phyloP scores from a whole-genome alignment of 92 coral and sea anemone genomes.

The Epizoanthus illoricatus region DNA sequence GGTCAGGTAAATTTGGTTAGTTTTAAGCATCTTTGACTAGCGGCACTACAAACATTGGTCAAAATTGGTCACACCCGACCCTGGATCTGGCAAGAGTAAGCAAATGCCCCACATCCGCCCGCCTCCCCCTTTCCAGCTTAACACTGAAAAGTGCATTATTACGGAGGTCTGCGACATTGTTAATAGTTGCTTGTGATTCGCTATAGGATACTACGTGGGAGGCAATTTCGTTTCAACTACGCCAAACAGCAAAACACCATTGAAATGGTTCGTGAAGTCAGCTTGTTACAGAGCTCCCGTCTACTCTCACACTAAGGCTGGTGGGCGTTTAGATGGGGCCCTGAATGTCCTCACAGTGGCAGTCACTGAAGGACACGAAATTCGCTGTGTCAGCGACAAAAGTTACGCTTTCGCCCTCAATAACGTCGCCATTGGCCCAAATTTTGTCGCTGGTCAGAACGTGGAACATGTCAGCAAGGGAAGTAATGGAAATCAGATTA shows the following conservation, averaged over 20 bases:
- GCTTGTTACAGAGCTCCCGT: slow-evolving; percentile 35
- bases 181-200: not conserved
- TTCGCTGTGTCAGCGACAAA: slow-evolving; percentile 62
- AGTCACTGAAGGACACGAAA: slow-evolving; percentile 60
- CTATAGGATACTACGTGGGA: slow-evolving; percentile 75
- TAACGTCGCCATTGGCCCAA: slow-evolving; percentile 52
- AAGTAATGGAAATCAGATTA: slow-evolving; percentile 5
- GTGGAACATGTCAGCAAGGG: slow-evolving; percentile 68
- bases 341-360: slow-evolving; percentile 51
- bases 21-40: too few relatives aligned
- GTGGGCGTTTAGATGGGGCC: slow-evolving; percentile 53
- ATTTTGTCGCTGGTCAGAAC: slow-evolving; percentile 34
- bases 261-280: slow-evolving; percentile 70
- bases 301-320: slow-evolving; percentile 60
- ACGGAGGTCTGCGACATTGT: too few relatives aligned
- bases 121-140: too few relatives aligned
- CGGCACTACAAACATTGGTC: too few relatives aligned
- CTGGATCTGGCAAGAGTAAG: too few relatives aligned
- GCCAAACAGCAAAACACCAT: slow-evolving; percentile 13
- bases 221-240: slow-evolving; percentile 52
- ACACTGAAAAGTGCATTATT: too few relatives aligned
- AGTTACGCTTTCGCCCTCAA: slow-evolving; percentile 54
- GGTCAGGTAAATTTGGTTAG: too few relatives aligned
- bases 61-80: too few relatives aligned
- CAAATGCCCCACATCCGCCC: too few relatives aligned